Percentiles rank a stretch among this genome's conserved stretches.
Evolutionary conservation across 2,888 invertebrate species (phyloP).

Genomic region (Trichopria drosophilae): DNA sequence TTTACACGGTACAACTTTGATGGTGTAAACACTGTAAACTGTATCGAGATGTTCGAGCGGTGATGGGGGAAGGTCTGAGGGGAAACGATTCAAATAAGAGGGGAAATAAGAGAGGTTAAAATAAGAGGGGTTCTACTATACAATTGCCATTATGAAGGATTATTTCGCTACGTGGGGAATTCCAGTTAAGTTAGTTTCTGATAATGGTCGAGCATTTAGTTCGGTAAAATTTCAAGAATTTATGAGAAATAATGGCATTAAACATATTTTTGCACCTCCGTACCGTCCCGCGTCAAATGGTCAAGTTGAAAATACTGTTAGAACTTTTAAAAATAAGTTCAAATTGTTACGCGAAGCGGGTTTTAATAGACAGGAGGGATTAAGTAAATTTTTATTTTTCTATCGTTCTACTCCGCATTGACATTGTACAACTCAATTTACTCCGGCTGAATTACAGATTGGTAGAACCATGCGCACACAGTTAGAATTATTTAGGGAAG

Average conservation of each 20-base stretch:
- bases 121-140: no score
- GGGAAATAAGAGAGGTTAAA: no score
- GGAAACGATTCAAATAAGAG: no score
- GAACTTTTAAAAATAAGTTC: background rate
- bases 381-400: conserved; percentile 30
- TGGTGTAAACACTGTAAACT: no score
- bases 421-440: conserved; percentile 31
- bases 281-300: background rate
- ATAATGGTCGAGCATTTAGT: background rate
- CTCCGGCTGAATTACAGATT: conserved; percentile 28
- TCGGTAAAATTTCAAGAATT: background rate
- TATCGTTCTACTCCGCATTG: conserved; percentile 29
- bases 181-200: conserved; percentile 8
- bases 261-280: background rate
- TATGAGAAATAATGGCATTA: background rate
- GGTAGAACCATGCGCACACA: conserved; percentile 23
- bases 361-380: conserved; percentile 13
- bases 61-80: no score
- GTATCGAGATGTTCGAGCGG: no score
- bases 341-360: conserved; percentile 11
- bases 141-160: conserved; percentile 26
- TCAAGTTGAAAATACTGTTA: background rate
- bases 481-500: conserved; percentile 24
- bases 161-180: conserved; percentile 33
- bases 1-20: no score